A percentile compares a stretch with the other conserved stretches of the same genome.
Conservation (phyloP, 2,113 vertebrate genomes). For the Osmerus mordax region DNA sequence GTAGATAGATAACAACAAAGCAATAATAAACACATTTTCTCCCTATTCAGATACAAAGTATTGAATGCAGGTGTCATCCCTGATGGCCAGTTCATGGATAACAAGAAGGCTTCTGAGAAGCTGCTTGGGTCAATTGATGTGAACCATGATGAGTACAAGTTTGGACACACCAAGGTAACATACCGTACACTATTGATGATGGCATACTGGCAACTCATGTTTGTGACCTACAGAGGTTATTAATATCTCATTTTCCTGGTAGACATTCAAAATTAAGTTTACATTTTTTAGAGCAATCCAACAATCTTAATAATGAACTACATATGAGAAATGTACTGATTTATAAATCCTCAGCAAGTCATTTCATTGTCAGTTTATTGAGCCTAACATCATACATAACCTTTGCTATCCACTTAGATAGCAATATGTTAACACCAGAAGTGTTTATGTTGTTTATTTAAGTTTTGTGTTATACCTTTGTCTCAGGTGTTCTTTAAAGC, state of each 20-base stretch:
- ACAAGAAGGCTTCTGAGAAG: constrained; percentile 50
- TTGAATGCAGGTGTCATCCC: constrained; percentile 57
- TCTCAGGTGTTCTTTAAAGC: constrained; percentile 94
- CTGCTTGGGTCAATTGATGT: constrained; percentile 48
- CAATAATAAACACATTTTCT: background rate
- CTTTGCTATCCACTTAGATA: background rate
- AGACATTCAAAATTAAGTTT: too few relatives aligned
- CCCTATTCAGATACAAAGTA: constrained; percentile 44
- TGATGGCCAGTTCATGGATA: constrained; percentile 51
- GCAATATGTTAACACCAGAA: background rate
- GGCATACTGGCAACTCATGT: too few relatives aligned
- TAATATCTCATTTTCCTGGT: too few relatives aligned
- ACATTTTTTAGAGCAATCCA: too few relatives aligned
- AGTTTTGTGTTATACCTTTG: background rate
- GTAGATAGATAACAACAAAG: background rate
- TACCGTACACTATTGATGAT: too few relatives aligned
- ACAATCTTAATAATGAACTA: too few relatives aligned
- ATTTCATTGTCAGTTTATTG: too few relatives aligned
- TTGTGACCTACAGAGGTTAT: too few relatives aligned
- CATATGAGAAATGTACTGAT: too few relatives aligned
- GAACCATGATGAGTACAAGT: constrained; percentile 49
- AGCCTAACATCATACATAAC: too few relatives aligned
- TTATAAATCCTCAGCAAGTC: too few relatives aligned
- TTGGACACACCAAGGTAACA: constrained; percentile 56
- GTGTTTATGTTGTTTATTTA: background rate